A percentile compares a stretch with the other conserved stretches of the same genome.
phyloP scores from a whole-genome alignment of 2,797 vertebrate genomes.

The Morelia viridis region DNA sequence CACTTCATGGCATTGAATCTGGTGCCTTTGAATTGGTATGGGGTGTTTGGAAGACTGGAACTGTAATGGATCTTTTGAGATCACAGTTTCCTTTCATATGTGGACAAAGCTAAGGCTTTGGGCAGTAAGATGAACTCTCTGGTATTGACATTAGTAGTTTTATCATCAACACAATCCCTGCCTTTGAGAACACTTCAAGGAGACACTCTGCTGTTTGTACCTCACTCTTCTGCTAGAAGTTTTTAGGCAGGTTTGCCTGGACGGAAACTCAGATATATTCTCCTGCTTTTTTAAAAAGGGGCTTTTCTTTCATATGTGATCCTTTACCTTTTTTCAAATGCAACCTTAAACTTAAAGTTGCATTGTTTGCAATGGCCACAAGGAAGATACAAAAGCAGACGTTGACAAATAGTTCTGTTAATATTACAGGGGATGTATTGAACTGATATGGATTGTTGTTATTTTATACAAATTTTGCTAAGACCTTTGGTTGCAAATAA shows the following conservation, averaged over 20 bases:
- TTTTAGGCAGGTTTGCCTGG: neutral
- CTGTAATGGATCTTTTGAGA: neutral
- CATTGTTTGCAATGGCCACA: too few relatives aligned
- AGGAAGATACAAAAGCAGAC: too few relatives aligned
- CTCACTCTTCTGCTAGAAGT: neutral
- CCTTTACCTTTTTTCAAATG: neutral
- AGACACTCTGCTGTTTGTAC: neutral
- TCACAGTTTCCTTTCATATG: neutral
- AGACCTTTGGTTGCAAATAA: too few relatives aligned
- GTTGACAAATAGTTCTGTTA: too few relatives aligned
- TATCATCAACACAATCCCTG: neutral
- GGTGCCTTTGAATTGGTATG: neutral
- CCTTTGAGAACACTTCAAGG: neutral
- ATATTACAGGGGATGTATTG: too few relatives aligned
- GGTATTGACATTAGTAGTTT: neutral
- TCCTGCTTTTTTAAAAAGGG: neutral
- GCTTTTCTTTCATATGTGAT: neutral
- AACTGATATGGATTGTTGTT: too few relatives aligned
- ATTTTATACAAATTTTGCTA: too few relatives aligned
- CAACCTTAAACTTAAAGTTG: neutral
- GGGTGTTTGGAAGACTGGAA: neutral
- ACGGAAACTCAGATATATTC: neutral
- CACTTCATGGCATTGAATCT: neutral
- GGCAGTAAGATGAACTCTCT: neutral
- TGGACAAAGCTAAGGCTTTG: neutral